phyloP scores from a whole-genome alignment of 2,113 vertebrate genomes.

The Rousettus leschenaultii region DNA sequence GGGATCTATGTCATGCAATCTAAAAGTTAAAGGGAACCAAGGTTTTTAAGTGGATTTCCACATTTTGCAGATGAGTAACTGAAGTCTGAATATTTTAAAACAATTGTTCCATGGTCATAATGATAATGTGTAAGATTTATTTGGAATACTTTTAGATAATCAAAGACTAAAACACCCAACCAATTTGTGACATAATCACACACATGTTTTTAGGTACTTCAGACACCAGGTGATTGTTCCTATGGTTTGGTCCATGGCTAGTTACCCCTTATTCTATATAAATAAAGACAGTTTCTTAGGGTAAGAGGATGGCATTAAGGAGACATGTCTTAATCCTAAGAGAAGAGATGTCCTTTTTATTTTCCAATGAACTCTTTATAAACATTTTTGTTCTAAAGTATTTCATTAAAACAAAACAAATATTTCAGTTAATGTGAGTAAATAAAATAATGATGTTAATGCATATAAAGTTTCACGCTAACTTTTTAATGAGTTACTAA shows the following conservation, averaged over 20 bases:
- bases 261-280: background rate
- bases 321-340: background rate
- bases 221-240: background rate
- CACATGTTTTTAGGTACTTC: background rate
- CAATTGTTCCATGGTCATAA: background rate
- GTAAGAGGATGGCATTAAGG: background rate
- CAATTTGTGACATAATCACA: background rate
- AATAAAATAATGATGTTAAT: background rate
- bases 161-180: background rate
- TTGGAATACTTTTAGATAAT: background rate
- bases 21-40: constrained; percentile 24
- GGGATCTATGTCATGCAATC: constrained; percentile 32
- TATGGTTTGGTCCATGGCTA: background rate
- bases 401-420: background rate
- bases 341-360: background rate
- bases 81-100: background rate
- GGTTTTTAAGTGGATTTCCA: background rate
- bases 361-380: background rate
- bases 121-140: background rate
- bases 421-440: background rate
- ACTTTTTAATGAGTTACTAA: background rate
- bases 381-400: background rate
- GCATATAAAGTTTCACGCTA: background rate
- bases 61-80: constrained; percentile 26
- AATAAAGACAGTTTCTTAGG: background rate